phyloP scores from a whole-genome alignment of 2,797 vertebrate species.

The Cuniculus paca region DNA sequence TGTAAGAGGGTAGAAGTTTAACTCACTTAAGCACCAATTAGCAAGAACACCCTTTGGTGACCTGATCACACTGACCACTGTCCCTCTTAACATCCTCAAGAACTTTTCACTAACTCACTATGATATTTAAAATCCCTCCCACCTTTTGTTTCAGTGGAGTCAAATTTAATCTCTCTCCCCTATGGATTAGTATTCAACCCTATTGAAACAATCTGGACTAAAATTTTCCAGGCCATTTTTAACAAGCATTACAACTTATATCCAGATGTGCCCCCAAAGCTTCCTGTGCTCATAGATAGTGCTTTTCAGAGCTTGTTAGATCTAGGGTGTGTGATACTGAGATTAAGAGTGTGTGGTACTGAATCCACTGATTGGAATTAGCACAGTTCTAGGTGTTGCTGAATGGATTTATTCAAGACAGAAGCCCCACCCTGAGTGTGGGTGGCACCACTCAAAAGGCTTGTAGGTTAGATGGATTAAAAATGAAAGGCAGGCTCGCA shows the following conservation, averaged over 20 bases:
- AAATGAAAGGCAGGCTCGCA: background rate
- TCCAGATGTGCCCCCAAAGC: background rate
- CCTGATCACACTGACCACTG: background rate
- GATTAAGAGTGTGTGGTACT: background rate
- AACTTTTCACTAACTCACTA: background rate
- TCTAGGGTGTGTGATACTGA: background rate
- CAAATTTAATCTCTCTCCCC: background rate
- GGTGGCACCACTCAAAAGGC: background rate
- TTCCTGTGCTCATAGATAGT: background rate
- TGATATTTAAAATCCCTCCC: background rate
- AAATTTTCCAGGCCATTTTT: slow-evolving; percentile 33
- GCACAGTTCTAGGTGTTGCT: background rate
- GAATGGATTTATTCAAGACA: background rate
- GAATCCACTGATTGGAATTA: background rate
- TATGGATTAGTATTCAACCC: background rate
- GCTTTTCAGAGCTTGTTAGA: background rate
- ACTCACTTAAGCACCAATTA: background rate
- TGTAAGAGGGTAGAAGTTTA: background rate
- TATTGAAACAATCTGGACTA: background rate
- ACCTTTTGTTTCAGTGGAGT: background rate
- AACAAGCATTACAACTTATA: background rate
- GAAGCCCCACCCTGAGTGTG: background rate
- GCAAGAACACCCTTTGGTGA: background rate
- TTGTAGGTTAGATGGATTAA: background rate
- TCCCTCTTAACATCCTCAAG: background rate